Base-by-base conservation (phyloP, 2,888 invertebrate genomes). In the Drosophila nr. medialis region DNA sequence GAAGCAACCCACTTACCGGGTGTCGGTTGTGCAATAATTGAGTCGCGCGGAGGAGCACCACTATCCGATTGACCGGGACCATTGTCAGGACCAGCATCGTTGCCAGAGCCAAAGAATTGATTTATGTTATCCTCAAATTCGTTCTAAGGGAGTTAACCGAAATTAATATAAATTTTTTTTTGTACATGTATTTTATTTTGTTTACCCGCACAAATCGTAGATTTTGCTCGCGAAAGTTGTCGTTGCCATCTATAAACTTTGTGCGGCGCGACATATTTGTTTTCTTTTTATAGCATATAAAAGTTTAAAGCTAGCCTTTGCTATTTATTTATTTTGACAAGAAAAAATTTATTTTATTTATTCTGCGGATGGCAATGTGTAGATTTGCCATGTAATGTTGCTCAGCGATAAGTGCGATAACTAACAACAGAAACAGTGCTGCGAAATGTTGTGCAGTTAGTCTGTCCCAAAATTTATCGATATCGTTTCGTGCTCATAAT, bases 11-110 rank as follows among this genome's bases (percentile, higher is more conserved):
- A 79, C 83, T 93, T 94, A 96, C 96, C 96, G 92, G 96, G 95
- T 72, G 91, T 93, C 45, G 96, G 96, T 91, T 95, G 95, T 3
- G 96, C 94, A 66, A 95, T 92, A 90, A 95, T 95, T 3, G 94
- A 95, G 32, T 95, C 95, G 42, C 91, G 89, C 60, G 91, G 91
- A 30, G 91, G 90, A 0, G 76, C 51, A 49, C 64, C 72, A 8
- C 61, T 54, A n/a, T 36, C 58, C 0, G 59, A 13, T 13, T 58
- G 53, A 4, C 29, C 60, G 0, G 42, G 40, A 38, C 56, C 61
- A 15, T 63, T 59, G 30, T 11, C 54, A 34, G 27, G 59, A 3
- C 56, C 65, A 32, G 29, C 50, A 15, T 55, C 55, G 8, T 24
- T 54, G 2, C 58, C 63, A 34, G 32, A 78, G n/a, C 83, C 81